These are phyloP conservation scores for Aegypius monachus DNA, from an alignment of 2,113 vertebrate genomes.

Conservation along the genomic window DNA sequence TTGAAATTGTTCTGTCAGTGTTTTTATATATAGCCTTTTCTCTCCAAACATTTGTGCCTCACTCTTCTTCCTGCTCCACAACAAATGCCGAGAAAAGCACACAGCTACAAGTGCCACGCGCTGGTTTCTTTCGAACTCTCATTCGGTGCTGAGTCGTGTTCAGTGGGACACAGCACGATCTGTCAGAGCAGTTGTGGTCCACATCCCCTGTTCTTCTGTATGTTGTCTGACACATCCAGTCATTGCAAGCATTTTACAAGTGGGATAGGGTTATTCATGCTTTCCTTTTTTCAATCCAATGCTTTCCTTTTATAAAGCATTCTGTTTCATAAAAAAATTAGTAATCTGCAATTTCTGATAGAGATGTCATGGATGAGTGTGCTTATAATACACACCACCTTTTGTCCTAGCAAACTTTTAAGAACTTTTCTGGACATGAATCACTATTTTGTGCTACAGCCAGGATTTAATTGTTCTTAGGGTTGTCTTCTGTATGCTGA, in stretches of 20 bases:
- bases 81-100: not conserved
- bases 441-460: not conserved
- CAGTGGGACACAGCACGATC: fast-evolving
- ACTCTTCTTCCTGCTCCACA: fast-evolving
- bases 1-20: not conserved
- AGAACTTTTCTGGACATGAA: not conserved
- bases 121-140: fast-evolving
- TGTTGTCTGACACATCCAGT: not conserved
- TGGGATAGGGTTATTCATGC: not conserved
- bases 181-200: not conserved
- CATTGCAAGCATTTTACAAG: not conserved
- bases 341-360: not conserved
- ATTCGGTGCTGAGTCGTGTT: fast-evolving
- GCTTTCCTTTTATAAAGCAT: fast-evolving
- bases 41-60: not conserved
- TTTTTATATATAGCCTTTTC: not conserved
- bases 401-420: not conserved
- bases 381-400: not conserved
- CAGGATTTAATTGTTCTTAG: not conserved
- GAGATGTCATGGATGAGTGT: not conserved
- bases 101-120: fast-evolving
- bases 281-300: not conserved
- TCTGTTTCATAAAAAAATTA: not conserved
- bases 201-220: not conserved
- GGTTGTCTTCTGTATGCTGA: not conserved